Evolutionary conservation across 2,888 invertebrate species (phyloP).

Genomic region (Oligia strigilis): DNA sequence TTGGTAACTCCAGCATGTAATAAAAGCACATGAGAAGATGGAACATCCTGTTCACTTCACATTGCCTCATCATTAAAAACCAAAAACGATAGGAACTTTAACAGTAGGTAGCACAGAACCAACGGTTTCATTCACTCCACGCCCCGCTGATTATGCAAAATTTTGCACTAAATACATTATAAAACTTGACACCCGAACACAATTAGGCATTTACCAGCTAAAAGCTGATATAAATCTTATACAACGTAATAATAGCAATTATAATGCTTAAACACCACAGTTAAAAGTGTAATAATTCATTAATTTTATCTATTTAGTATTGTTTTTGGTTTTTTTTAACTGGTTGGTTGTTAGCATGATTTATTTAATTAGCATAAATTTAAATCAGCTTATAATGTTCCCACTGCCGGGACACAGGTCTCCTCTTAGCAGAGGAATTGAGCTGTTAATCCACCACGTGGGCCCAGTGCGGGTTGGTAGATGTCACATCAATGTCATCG

Average conservation of each 20-base stretch:
- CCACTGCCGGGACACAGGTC: too few relatives aligned
- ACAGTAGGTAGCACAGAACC: conserved; percentile 20
- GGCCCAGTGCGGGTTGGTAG: too few relatives aligned
- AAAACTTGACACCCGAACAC: conserved; percentile 69
- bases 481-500: too few relatives aligned
- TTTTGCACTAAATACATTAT: conserved; percentile 65
- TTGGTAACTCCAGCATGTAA: too few relatives aligned
- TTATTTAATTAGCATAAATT: conserved; percentile 6
- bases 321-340: conserved; percentile 27
- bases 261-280: conserved; percentile 64
- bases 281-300: conserved; percentile 45
- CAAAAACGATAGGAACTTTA: background rate
- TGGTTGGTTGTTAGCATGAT: conserved; percentile 25
- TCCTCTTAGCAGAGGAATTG: too few relatives aligned
- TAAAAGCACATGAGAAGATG: too few relatives aligned
- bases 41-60: too few relatives aligned
- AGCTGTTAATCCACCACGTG: too few relatives aligned
- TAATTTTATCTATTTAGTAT: conserved; percentile 41
- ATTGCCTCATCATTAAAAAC: too few relatives aligned
- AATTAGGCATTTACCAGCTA: conserved; percentile 71
- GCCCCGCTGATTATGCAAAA: conserved; percentile 78
- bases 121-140: conserved; percentile 65
- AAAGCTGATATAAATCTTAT: conserved; percentile 75
- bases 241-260: conserved; percentile 71
- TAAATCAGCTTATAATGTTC: too few relatives aligned